Base-by-base conservation (phyloP, 2,888 invertebrate species). In the Stenoptilia bipunctidactyla region DNA sequence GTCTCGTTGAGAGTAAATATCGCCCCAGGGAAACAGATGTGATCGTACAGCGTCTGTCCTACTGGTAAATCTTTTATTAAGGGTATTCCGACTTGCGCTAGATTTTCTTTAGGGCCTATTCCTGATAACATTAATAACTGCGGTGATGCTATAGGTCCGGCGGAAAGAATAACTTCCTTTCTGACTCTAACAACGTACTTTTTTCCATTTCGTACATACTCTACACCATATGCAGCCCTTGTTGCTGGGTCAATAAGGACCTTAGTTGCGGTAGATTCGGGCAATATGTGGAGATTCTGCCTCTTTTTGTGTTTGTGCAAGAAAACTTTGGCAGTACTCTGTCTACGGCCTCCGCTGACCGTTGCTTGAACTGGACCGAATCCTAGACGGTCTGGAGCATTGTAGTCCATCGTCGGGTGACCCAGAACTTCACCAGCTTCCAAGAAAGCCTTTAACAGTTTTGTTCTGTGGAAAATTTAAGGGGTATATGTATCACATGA, bases 91-190 rank as follows among this genome's bases (percentile, higher is more conserved):
- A 79, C 56, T 41, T 76, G 67, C 15, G 64, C 58, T 2, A 89
- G 72, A 48, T 89, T 88, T 36, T 85, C 66, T n/a, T 70, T 73
- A 0, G 88, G 89, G 1, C 89, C 89, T 6, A 92, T 68, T 1
- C 92, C 93, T 0, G 91, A 92, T 13, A 93, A 62, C 92, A 94
- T 91, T 4, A 95, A 83, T 6, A 96, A 63, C 57, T 95, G 94
- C 0, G 95, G 93, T 1, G 90, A 88, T 50, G 92, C 92, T 42
- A 94, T 89, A 0, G 93, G 88, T 0, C 94, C 94, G 1, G 90
- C 92, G 8, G 90, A 88, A 2, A 93, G 46, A 40, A 94, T 89
- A 0, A 94, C 88, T 67, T 92, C 92, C 51, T 85, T 88, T 34
- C 83, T 72, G 0, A 89, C 90, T 40, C 55, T 58, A 0, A 87